Base-by-base conservation (phyloP, 2,797 vertebrate species). In the Pogonophryne albipinna region DNA sequence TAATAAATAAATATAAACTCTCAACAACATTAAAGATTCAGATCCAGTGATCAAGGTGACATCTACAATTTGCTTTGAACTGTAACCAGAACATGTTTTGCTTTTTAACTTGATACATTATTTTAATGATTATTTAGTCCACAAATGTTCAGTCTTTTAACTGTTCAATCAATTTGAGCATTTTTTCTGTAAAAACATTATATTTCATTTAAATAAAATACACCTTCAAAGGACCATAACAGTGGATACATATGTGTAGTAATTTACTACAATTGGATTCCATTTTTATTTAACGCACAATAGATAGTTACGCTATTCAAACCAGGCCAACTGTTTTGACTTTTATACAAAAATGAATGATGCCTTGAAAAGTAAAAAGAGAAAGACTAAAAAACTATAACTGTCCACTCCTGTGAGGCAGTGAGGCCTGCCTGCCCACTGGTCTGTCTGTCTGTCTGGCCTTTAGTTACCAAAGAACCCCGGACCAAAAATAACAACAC, bases 401-500 rank as follows among this genome's bases (percentile, higher is more conserved):
- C 12, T 76, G 56, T 82, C 44, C 67, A 65, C 14, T 62, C 15
- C 50, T 38, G 60, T 42, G 15, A 41, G 17, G 12, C 10, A 23
- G 20, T 70, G 53, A 60, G 62, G 6, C 6, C 27, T 10, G 23
- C 57, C 63, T 51, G 17, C 27, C 38, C 13, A 10, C 34, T n/a
- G 12, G n/a, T 59, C 49, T 46, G 44, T 74, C 71, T 75, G 23
- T 76, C 69, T 77, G 84, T 77, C 80, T 83, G 82, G 81, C 76
- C 80, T 85, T 82, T 5, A 77, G 90, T 91, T 89, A 91, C 86
- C 85, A 55, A 84, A 92, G 87, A 89, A 71, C 80, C 79, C 69
- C 0, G 23, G 55, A 89, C 92, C 88, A 90, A 91, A 94, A 93
- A 92, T 92, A 92, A 91, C 90, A 88, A 80, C 90, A 78, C 71